A percentile compares a stretch with the other conserved stretches of the same genome.
Conservation (phyloP, 2,797 vertebrate species). For the Myiotriccus ornatus region DNA sequence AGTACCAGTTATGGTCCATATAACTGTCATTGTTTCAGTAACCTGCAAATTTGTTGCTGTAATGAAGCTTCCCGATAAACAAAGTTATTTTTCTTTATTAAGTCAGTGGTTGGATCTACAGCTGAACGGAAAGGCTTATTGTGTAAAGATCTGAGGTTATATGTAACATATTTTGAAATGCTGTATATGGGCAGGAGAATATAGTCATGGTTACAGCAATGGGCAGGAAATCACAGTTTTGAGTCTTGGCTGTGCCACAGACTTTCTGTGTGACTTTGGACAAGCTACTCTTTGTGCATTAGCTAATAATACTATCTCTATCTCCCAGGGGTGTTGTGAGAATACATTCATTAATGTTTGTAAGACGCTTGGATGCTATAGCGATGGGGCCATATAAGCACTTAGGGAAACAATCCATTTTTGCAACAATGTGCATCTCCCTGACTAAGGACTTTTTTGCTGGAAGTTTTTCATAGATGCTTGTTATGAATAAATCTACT, state of each 20-base stretch:
- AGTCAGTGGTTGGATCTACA: not conserved
- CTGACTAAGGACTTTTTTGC: conserved; percentile 63
- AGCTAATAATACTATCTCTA: conserved; percentile 70
- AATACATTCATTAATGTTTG: conserved; percentile 69
- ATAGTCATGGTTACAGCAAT: conserved; percentile 52
- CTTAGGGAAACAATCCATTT: conserved; percentile 64
- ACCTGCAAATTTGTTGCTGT: conserved; percentile 40
- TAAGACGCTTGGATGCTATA: conserved; percentile 40
- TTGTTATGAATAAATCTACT: conserved; percentile 62
- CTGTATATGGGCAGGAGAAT: conserved; percentile 36
- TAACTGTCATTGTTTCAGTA: conserved; percentile 49
- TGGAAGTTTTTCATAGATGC: conserved; percentile 53
- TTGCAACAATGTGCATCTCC: conserved; percentile 54
- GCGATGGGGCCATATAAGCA: conserved; percentile 27
- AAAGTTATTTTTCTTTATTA: conserved; percentile 53
- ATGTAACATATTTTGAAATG: conserved; percentile 43
- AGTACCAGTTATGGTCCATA: conserved; percentile 42
- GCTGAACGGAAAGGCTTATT: conserved; percentile 5
- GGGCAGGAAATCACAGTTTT: conserved; percentile 60
- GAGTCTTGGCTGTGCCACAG: conserved; percentile 61
- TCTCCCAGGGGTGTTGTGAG: conserved; percentile 59
- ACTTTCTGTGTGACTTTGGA: conserved; percentile 68
- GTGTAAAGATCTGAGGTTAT: conserved; percentile 2
- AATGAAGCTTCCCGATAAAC: conserved; percentile 35
- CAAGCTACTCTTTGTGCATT: conserved; percentile 67